Conservation (phyloP, 2,113 vertebrate species). For the Micromys minutus region DNA sequence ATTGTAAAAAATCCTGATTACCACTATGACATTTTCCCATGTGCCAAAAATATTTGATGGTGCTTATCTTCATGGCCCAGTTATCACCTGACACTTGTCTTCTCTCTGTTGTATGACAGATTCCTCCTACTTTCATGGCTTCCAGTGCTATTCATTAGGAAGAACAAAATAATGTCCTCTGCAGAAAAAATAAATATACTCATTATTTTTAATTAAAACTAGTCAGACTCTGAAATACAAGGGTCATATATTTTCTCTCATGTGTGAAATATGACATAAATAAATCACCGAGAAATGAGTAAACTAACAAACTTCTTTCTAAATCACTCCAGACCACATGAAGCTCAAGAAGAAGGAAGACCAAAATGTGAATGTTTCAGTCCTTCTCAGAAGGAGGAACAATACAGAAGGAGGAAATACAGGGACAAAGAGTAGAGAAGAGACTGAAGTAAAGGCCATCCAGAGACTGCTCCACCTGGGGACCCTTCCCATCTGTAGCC, state of each 20-base stretch:
- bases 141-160: too few relatives aligned
- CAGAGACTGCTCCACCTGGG: too few relatives aligned
- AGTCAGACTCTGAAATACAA: not conserved
- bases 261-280: not conserved
- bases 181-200: not conserved
- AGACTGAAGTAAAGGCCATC: too few relatives aligned
- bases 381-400: too few relatives aligned
- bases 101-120: not conserved
- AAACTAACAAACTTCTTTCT: not conserved
- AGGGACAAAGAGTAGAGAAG: too few relatives aligned
- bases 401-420: too few relatives aligned
- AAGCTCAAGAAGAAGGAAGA: too few relatives aligned
- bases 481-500: too few relatives aligned
- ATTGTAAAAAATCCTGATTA: not conserved
- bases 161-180: not conserved
- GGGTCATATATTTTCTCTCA: not conserved
- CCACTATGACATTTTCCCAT: not conserved
- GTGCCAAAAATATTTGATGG: not conserved
- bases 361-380: too few relatives aligned
- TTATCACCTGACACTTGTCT: not conserved
- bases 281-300: not conserved
- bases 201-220: not conserved
- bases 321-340: not conserved
- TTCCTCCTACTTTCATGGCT: not conserved
- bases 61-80: not conserved